Percentiles rank a stretch among this genome's conserved stretches.
These are phyloP conservation scores for Palythoa grandis DNA, from an alignment of 92 coral and sea anemone genomes.

Conservation along the genomic window DNA sequence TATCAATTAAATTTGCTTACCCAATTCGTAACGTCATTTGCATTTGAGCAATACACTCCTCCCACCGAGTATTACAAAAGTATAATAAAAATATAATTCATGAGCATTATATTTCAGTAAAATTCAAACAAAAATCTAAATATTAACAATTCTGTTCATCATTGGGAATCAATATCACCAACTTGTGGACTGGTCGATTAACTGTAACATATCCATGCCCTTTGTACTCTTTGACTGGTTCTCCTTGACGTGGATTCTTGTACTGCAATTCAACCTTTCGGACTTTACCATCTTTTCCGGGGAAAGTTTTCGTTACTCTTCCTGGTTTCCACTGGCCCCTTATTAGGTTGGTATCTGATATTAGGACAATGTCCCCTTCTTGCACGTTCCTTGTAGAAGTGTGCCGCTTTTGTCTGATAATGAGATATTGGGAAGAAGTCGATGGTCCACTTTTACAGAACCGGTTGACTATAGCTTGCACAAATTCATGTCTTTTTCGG, in stretches of 20 bases:
- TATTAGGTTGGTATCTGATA: too few relatives aligned
- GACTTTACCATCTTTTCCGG: neutral
- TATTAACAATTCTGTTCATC: neutral
- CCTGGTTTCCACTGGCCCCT: conserved; percentile 4
- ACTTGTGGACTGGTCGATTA: neutral
- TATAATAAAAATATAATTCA: too few relatives aligned
- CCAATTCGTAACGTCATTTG: neutral
- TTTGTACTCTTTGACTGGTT: neutral
- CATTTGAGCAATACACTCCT: neutral
- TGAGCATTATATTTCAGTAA: neutral
- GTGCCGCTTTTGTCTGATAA: neutral
- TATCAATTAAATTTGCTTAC: neutral
- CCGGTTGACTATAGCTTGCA: conserved; percentile 32
- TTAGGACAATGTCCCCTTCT: too few relatives aligned
- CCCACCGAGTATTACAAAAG: neutral
- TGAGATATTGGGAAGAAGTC: neutral
- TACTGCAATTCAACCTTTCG: neutral
- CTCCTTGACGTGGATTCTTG: neutral
- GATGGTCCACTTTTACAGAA: conserved; percentile 44
- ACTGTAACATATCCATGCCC: conserved; percentile 1
- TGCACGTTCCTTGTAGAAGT: neutral
- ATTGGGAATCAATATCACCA: neutral
- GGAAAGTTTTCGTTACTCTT: neutral
- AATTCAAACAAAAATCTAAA: neutral
- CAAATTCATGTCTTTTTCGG: conserved; percentile 37